Base-by-base conservation (phyloP, 2,113 vertebrate genomes). In the Leuciscus idus region DNA sequence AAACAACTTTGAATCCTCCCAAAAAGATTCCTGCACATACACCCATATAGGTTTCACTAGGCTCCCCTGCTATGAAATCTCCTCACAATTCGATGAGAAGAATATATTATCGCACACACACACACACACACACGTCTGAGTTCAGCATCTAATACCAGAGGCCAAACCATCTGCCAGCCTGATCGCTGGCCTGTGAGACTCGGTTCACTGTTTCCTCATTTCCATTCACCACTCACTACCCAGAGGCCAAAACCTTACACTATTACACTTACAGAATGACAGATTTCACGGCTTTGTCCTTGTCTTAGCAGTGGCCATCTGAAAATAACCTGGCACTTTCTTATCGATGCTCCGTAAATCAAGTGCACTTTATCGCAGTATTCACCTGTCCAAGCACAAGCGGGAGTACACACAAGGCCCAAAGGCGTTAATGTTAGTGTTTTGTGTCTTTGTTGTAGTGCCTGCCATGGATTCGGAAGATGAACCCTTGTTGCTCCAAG, bases 391-490 rank as follows among this genome's bases (percentile, higher is more conserved):
- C 4, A 11, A 36, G 30, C 57, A 81, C 66, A 75, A 72, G 57
- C 73, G 28, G 57, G 61, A 78, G 15, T 26, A 75, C 36, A 48
- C 66, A 73, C 1, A 62, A 48, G 75, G 57, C 28, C 26, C 26
- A 64, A 81, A 48, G 33, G 33, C 21, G 7, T 79, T 57, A 85
- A 23, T 85, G 30, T 85, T 72, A 79, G 73, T 72, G 39, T 57
- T 70, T 28, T 62, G 57, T 87, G 68, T 91, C 80, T 91, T 85
- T 79, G 84, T 87, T 76, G 89, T 91, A 95, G 93, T 90, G 19
- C 57, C 86, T 90, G 89, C 84, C 86, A 99, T 98, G 97, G 97
- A 98, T 62, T 89, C 95, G 10, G 97, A 98, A 61, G 97, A 99
- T 86, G 97, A 98, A 81, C 96, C 96, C 0, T 94, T 97, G 94